Evolutionary conservation across 92 coral and sea anemone genomes (phyloP).

Genomic region (Parazoanthus atlanticus): DNA sequence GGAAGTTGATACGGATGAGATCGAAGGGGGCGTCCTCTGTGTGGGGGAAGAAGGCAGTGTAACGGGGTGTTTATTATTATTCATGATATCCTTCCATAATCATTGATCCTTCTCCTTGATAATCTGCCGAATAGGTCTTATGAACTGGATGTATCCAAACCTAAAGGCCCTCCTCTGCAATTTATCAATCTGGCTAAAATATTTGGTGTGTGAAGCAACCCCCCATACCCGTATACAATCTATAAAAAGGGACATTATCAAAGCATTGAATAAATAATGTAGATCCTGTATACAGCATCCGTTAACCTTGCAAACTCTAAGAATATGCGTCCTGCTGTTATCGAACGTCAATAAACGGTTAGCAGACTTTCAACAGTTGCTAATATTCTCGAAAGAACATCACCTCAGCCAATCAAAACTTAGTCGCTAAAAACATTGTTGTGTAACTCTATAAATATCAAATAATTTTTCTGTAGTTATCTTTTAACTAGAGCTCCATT

Average conservation of each 20-base stretch:
- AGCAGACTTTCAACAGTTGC: too few species aligned
- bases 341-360: too few species aligned
- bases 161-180: neutral
- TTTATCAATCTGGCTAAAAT: conserved; percentile 8
- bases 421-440: too few species aligned
- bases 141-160: neutral
- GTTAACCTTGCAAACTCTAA: conserved; percentile 59
- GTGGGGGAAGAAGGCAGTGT: neutral
- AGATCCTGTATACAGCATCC: conserved; percentile 49
- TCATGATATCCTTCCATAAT: neutral
- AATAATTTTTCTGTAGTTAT: too few species aligned
- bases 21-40: too few species aligned
- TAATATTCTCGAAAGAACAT: too few species aligned
- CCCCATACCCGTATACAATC: conserved; percentile 47
- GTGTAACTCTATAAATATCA: too few species aligned
- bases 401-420: too few species aligned
- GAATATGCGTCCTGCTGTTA: too few species aligned
- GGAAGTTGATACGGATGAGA: too few species aligned
- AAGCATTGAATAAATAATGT: conserved; percentile 45
- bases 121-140: neutral
- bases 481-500: too few species aligned
- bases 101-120: neutral
- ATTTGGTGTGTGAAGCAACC: conserved; percentile 36
- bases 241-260: conserved; percentile 49
- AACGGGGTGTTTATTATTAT: neutral